A percentile compares a stretch with the other conserved stretches of the same genome.
These are phyloP conservation scores for Luffia ferchaultella DNA, from an alignment of 2,888 invertebrate species.

Conservation along the genomic window DNA sequence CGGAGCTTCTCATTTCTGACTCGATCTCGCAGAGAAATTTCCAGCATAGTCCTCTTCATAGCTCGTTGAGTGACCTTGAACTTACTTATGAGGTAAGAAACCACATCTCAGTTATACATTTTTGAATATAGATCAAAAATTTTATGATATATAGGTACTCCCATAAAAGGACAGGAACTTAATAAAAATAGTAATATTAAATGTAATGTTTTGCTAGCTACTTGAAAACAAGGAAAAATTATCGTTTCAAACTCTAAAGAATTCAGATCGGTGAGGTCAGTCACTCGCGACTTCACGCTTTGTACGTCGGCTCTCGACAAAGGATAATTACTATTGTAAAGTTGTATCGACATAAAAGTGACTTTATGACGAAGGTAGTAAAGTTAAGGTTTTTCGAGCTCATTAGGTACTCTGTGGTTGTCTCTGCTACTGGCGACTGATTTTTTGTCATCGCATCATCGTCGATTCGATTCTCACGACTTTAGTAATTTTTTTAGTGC, in stretches of 20 bases:
- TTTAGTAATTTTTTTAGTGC: not conserved
- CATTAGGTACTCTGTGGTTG: constrained; percentile 30
- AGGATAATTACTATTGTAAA: not conserved
- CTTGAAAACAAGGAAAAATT: not conserved
- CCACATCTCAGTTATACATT: no score
- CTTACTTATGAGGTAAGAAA: no score
- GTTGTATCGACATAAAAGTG: constrained; percentile 20
- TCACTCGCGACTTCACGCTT: not conserved
- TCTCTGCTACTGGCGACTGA: not conserved
- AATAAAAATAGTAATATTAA: no score
- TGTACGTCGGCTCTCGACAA: not conserved
- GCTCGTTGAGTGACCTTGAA: no score
- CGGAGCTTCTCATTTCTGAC: no score
- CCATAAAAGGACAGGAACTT: no score
- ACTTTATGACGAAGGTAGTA: constrained; percentile 26
- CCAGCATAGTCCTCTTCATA: no score
- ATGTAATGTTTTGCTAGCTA: no score
- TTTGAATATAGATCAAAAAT: no score
- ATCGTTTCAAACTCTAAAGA: not conserved
- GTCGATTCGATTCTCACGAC: not conserved
- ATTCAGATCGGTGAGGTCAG: not conserved
- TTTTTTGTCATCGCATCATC: not conserved
- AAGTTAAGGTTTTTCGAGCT: constrained; percentile 32
- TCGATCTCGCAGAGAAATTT: no score
- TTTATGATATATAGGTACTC: no score